Evolutionary conservation across 2,888 invertebrate genomes (phyloP), one percentile per base, ranked within the genome.

Genomic region (Exocentrus adspersus): DNA sequence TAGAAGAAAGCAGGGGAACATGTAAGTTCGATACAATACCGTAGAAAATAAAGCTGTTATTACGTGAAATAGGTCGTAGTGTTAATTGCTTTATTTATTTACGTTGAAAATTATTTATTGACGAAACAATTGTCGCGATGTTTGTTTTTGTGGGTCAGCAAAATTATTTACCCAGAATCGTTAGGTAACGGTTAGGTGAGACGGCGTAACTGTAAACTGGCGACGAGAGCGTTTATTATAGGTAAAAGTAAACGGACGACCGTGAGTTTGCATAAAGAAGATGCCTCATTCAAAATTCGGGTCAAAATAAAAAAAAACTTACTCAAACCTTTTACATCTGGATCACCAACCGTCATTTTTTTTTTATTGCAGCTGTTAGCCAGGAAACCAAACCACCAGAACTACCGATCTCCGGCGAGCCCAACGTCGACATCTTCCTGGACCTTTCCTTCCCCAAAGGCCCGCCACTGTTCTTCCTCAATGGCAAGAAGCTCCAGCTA

Each of bases 1-100:
- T 95, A 72, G 93, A 94, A 82, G 95, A 95, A 82, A 95, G 95
- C 81, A 87, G 90, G 82, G 93, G 92, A 72, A 86, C 87, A 76
- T 91, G 95, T 95, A 87, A 92, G 93, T 91, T 77, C 42, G 50
- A 37, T 21, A 28, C 9, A 51, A 51, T 20, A 43, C 43, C 24
- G 12, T 17, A 9, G 10, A 9, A 2, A 19, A 41, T 17, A 24
- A 16, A 43, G 43, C 54, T n/a, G 10, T 41, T 28, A 28, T 41
- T 42, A 17, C 16, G 5, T 2, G n/a, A 54, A 54, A 54, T 24
- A n/a, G 54, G 54, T 54, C 16, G 20, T 12, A 37, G 32, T n/a
- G 37, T 3, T n/a, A 12, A 12, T 37, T 37, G 12, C 6, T 24
- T 54, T 54, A 28, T 54, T 24, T 43, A 54, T 54, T 28, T 42